Evolutionary conservation across 2,888 invertebrate species (phyloP), one percentile per base, ranked within the genome.

Genomic region (Hirtodrosophila trivittata): DNA sequence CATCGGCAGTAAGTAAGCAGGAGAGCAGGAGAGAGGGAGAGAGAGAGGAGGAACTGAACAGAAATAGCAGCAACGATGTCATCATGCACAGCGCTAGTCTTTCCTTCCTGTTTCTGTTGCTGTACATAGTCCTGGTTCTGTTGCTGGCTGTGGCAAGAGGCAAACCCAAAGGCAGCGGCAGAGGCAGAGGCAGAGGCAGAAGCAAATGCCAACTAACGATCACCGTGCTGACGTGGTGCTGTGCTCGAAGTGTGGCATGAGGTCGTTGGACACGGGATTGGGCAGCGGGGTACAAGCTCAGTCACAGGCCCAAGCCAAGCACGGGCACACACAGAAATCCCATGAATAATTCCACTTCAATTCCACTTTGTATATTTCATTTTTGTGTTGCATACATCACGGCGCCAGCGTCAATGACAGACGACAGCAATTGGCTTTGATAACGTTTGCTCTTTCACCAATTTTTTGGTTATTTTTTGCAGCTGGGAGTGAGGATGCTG

Each of bases 341-440:
- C 77, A 87, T 87, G 87, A 87, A 87, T 87, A 87, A 87, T 87
- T 88, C 85, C 76, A 81, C 75, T 86, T 86, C 86, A 85, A 78
- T 85, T 75, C 59, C 86, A 82, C 86, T 77, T 81, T 86, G 80
- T 81, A 68, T 78, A 82, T 80, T 80, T 80, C 76, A 82, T 80
- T 82, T 78, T 82, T 85, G 57, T 68, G 59, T 72, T 77, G 65
- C 82, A 78, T 66, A 66, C 83, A 82, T 81, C 80, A 76, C 52
- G 50, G 55, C 64, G 43, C 16, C 30, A 58, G 54, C 86, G 66
- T 66, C 78, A 84, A 52, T 63, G 75, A 51, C 83, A 81, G 78
- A 65, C 72, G 47, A 58, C 70, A 63, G 64, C 78, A 82, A 85
- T 77, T 80, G 83, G 86, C 78, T 85, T 71, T 74, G 77, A 81